Base-by-base conservation (phyloP, 2,888 invertebrate species). In the Stenolophus ochropezus region DNA sequence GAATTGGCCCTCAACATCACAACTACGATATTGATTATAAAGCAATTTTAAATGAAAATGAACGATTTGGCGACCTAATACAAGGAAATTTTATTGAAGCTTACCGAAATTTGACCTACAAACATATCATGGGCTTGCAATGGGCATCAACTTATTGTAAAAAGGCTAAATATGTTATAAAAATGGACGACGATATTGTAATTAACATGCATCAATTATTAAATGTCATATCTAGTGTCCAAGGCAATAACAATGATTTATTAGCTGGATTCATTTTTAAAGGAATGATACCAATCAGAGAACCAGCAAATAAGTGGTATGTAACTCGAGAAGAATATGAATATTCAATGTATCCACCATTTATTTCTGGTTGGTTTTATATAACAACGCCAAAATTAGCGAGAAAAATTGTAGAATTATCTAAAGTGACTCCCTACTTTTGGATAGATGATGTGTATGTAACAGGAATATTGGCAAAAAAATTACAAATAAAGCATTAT, bases 391-490 rank as follows among this genome's bases (percentile, higher is more conserved):
- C 93, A 0, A 89, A 91, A 83, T 91, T 93, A 1, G 94, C 94
- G 0, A 86, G 87, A 16, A 89, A 89, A 18, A 86, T 97, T 73
- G 90, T 92, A 20, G 86, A 90, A 1, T 90, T 91, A 84, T 91
- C 93, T 0, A 87, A 89, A 27, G 87, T 89, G 42, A 89, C 92
- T n/a, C 90, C 91, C 16, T 95, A 94, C 85, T 97, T 98, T 89
- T 98, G 97, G 97, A 96, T 98, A 82, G 97, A 98, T 86, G 97
- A 98, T 87, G 94, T 96, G 58, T 95, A 94, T 87, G 89, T 97
- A 0, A 97, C 97, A 0, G 97, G 97, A 0, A 90, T 96, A 71
- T 89, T 97, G 27, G 91, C 94, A 4, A 89, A 92, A 76, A 89
- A 91, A 25, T 87, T 93, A 21, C 89, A 90, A 49, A 90, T 94